phyloP scores from a whole-genome alignment of 2,113 vertebrate species.

The Gavialis gangeticus region DNA sequence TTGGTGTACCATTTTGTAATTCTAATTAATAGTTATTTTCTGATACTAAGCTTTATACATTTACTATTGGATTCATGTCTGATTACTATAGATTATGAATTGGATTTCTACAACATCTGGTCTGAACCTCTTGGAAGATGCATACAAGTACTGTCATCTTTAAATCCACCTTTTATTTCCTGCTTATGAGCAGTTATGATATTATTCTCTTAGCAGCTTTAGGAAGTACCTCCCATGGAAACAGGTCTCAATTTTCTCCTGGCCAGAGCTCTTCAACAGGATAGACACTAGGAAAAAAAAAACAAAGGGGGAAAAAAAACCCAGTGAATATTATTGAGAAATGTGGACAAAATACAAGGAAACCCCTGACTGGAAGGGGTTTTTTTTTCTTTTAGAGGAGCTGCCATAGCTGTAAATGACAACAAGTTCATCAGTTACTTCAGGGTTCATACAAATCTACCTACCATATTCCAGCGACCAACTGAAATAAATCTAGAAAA shows the following conservation, averaged over 20 bases:
- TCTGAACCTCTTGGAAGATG: background rate
- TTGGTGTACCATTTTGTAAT: background rate
- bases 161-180: background rate
- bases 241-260: background rate
- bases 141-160: background rate
- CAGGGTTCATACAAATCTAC: background rate
- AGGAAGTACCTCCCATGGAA: background rate
- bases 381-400: no score
- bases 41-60: background rate
- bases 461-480: background rate
- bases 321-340: no score
- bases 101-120: background rate
- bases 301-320: background rate
- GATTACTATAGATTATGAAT: background rate
- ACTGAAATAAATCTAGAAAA: background rate
- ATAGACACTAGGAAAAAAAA: background rate
- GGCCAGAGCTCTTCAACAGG: background rate
- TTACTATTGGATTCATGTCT: background rate
- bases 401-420: background rate
- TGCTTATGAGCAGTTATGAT: background rate
- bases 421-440: background rate
- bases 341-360: no score
- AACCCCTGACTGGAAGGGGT: no score
- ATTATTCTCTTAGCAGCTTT: background rate
- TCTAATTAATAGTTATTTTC: background rate